Evolutionary conservation across 2,113 vertebrate species (phyloP).

Genomic region (Furnarius figulus): DNA sequence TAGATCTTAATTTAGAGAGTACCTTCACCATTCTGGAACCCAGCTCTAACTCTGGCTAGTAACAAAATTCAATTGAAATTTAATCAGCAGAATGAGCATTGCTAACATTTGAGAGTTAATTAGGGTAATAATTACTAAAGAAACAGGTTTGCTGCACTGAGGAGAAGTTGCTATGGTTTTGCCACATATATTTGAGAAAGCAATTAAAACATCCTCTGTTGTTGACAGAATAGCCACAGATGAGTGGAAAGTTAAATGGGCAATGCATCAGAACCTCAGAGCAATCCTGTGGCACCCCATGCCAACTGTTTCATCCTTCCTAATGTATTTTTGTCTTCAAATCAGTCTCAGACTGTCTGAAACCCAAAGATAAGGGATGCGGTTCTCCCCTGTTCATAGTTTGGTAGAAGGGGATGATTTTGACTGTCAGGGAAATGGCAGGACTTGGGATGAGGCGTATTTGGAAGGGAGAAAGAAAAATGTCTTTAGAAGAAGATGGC

Average conservation of each 20-base stretch:
- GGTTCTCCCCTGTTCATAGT: neutral
- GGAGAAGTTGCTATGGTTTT: slow-evolving; percentile 40
- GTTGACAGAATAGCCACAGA: neutral
- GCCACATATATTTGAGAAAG: neutral
- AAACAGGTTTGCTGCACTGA: neutral
- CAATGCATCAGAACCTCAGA: neutral
- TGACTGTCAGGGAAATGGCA: neutral
- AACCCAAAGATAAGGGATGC: neutral
- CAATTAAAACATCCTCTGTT: neutral
- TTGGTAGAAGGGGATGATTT: neutral
- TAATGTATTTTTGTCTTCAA: neutral
- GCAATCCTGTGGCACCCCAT: neutral
- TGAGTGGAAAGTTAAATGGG: neutral
- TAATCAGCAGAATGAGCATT: slow-evolving; percentile 18
- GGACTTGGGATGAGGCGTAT: neutral
- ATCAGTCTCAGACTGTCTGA: neutral
- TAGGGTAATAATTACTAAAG: slow-evolving; percentile 15
- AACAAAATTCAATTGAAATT: slow-evolving; percentile 4
- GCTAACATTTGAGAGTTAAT: slow-evolving; percentile 30
- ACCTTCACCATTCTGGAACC: neutral
- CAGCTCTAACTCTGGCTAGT: neutral
- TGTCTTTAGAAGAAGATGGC: neutral
- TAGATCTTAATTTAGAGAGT: slow-evolving; percentile 14
- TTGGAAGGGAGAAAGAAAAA: neutral
- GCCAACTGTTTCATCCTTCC: neutral